Evolutionary conservation across 2,113 vertebrate species (phyloP).

Genomic region (Eleginops maclovinus): DNA sequence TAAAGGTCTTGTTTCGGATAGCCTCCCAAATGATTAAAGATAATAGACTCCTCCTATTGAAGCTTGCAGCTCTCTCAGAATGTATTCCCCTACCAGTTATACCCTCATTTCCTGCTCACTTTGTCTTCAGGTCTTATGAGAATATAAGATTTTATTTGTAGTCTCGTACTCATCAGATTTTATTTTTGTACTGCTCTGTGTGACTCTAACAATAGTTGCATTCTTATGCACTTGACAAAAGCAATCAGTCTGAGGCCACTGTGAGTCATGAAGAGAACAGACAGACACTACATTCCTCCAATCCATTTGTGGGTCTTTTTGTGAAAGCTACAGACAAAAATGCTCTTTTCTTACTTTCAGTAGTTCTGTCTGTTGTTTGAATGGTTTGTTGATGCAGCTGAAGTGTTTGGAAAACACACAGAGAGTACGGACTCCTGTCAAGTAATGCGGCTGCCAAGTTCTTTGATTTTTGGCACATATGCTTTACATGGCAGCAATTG

Average conservation of each 20-base stretch:
- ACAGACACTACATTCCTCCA: conserved; percentile 29
- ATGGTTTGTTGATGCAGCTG: conserved; percentile 6
- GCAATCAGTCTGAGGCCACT: conserved; percentile 37
- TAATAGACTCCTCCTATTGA: conserved; percentile 44
- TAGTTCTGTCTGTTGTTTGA: conserved; percentile 23
- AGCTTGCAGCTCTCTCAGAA: conserved; percentile 31
- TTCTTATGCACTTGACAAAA: conserved; percentile 40
- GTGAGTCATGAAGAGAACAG: conserved; percentile 50
- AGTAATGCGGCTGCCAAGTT: conserved; percentile 15
- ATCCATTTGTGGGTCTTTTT: conserved; percentile 26
- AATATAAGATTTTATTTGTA: conserved; percentile 42
- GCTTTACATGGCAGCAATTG: conserved; percentile 38
- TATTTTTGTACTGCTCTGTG: conserved; percentile 18
- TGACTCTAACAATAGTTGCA: conserved; percentile 13
- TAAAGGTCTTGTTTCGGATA: conserved; percentile 72
- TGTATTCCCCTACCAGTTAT: conserved; percentile 38
- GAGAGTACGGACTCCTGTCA: conserved; percentile 27
- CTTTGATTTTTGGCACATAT: conserved; percentile 39
- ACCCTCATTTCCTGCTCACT: conserved; percentile 44
- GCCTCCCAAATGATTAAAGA: conserved; percentile 66
- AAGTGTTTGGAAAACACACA: conserved; percentile 25
- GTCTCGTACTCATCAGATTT: conserved; percentile 3
- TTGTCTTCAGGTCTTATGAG: conserved; percentile 27
- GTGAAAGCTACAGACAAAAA: conserved; percentile 18
- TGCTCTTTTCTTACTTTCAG: conserved; percentile 12